Conservation (phyloP, 1,140 invertebrate genomes). For the Calliphora vicina region DNA sequence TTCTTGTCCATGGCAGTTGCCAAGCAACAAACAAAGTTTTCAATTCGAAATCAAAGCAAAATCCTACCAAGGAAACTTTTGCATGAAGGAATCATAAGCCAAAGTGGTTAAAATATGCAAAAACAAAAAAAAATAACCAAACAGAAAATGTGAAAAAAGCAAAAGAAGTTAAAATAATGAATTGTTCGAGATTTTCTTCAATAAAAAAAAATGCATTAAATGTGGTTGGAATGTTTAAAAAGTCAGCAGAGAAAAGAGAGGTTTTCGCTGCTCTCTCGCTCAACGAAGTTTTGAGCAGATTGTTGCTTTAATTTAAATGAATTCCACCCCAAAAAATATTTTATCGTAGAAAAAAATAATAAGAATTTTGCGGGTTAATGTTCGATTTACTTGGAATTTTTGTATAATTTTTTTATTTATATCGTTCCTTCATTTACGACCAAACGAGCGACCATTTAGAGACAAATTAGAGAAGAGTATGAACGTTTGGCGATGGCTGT, state of each 20-base stretch:
- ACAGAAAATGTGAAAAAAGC: background rate
- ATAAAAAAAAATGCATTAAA: background rate
- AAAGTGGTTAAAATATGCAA: background rate
- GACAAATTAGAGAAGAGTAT: background rate
- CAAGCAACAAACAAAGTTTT: background rate
- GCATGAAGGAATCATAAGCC: background rate
- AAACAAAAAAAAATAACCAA: too few relatives aligned
- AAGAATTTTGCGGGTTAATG: background rate
- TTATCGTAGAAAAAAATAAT: background rate
- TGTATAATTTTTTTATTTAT: background rate
- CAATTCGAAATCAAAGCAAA: background rate
- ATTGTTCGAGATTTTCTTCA: background rate
- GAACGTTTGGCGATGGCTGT: background rate
- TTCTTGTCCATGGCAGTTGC: background rate
- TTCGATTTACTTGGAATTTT: conserved; percentile 10
- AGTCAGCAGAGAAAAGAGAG: background rate
- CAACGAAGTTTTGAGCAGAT: background rate
- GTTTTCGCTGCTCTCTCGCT: background rate
- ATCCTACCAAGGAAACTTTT: background rate
- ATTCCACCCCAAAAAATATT: background rate
- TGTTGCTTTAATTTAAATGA: conserved; percentile 8
- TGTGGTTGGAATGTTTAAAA: background rate
- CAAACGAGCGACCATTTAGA: background rate
- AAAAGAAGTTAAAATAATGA: background rate
- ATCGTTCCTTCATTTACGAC: background rate